Evolutionary conservation across 2,888 invertebrate species (phyloP), one percentile per base, ranked within the genome.

Genomic region (Caprella mutica): DNA sequence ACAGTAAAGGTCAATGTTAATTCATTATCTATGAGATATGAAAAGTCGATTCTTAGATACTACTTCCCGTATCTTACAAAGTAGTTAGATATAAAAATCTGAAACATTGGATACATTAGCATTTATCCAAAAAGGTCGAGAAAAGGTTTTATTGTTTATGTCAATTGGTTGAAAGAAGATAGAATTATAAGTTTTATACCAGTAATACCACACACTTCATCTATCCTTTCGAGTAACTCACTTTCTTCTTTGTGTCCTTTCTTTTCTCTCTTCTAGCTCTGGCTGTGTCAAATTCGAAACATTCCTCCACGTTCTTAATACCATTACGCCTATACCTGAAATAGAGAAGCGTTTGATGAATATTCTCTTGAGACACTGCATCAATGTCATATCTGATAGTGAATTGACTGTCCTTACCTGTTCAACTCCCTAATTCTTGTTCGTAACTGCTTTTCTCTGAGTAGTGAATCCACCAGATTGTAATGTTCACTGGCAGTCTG

Each of bases 321-420:
- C 93, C 93, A 67, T 90, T 84, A 68, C 85, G 83, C 27, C 93
- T 79, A 75, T 91, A 86, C 61, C 87, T 83, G 71, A 83, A n/a
- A 79, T 23, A 74, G 65, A 26, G 24, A 56, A 6, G 19, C 19
- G 21, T 9, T 5, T 6, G 5, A 19, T 43, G 4, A 43, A n/a
- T n/a, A n/a, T n/a, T 19, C n/a, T 12, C 17, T 19, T 42, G 21
- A 42, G 42, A n/a, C n/a, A 42, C 9, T 9, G 9, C 42, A 17
- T n/a, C 8, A 8, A 42, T 12, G n/a, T n/a, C n/a, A n/a, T n/a
- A n/a, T n/a, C n/a, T 24, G 8, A 21, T n/a, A 21, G 17, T 3
- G 4, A n/a, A n/a, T n/a, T n/a, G n/a, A n/a, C n/a, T n/a, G 14
- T n/a, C 12, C 60, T 52, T 27, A 65, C 65, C 65, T 63, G 42